Evolutionary conservation across 2,888 invertebrate species (phyloP), one percentile per base, ranked within the genome.

Genomic region (Drosophila suboccidentalis): DNA sequence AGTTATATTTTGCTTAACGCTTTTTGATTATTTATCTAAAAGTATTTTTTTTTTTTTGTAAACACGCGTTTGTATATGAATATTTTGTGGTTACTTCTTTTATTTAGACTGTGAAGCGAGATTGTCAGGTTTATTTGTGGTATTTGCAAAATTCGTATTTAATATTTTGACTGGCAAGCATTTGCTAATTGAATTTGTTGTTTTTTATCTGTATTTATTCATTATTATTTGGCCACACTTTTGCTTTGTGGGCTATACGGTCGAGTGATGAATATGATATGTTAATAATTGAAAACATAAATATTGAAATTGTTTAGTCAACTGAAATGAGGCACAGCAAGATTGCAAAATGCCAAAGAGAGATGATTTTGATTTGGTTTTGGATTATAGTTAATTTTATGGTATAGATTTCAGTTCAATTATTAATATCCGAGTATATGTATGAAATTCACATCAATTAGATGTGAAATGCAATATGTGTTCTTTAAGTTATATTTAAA

Each of bases 151-250:
- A 46, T 64, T 59, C 46, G 29, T 63, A 61, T 50, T 65, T 58
- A 76, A 71, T 77, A 64, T 80, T 73, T 80, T 70, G 78, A 71
- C 75, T 81, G 76, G 78, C 81, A 69, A 67, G 68, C 51, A 67
- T 61, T 67, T 78, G 81, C 81, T 81, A 81, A 81, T 81, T 81
- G 78, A 67, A 73, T 63, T 55, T 55, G 38, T 39, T 59, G 29
- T 19, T 26, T 22, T 46, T 17, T 58, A 29, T 49, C 1, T 11
- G 11, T 54, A 39, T 53, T 17, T 41, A 41, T 51, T 36, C 29
- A 29, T 26, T 46, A 47, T 54, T 39, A 38, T 64, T 50, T 38
- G 53, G 63, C 39, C 55, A 49, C 49, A 49, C 47, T 49, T 55
- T 64, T 26, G 64, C 47, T 38, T 60, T 61, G 46, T 13, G 41